Evolutionary conservation across 2,113 vertebrate genomes (phyloP).

Genomic region (Acinonyx jubatus): DNA sequence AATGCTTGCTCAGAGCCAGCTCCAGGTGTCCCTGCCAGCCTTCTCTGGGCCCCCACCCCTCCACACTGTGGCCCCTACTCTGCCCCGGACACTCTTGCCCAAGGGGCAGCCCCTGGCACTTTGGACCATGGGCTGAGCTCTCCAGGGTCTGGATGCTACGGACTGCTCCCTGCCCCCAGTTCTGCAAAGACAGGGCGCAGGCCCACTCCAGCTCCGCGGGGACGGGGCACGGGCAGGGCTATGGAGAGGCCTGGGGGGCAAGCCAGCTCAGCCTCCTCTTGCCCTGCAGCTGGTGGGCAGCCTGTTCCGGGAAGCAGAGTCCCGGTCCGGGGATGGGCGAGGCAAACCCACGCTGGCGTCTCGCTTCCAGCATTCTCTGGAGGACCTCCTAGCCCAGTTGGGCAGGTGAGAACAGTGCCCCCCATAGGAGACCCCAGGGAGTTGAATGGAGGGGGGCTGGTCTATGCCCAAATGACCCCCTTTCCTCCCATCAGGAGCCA

Average conservation of each 20-base stretch:
- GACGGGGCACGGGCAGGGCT: not conserved
- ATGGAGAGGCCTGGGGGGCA: not conserved
- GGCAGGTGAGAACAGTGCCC: constrained; percentile 85
- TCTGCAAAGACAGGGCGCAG: too few relatives aligned
- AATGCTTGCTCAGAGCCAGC: constrained; percentile 90
- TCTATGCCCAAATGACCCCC: not conserved
- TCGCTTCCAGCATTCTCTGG: constrained; percentile 90
- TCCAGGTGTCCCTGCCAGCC: constrained; percentile 85
- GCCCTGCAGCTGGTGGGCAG: constrained; percentile 88
- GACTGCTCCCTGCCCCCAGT: too few relatives aligned
- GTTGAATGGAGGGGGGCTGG: not conserved
- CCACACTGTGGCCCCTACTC: not conserved
- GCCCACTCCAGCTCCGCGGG: too few relatives aligned
- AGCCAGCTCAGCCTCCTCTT: not conserved
- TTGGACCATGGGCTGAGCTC: not conserved
- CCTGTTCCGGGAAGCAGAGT: constrained; percentile 89
- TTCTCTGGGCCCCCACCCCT: rapidly evolving
- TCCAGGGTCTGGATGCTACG: not conserved
- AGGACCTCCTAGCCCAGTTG: constrained; percentile 88
- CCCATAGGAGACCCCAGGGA: rapidly evolving
- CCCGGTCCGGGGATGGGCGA: constrained; percentile 78
- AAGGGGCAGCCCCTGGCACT: not conserved
- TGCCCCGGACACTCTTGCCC: not conserved
- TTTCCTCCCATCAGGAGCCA: constrained; percentile 86
- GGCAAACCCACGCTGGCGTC: constrained; percentile 85